Evolutionary conservation across 2,888 invertebrate species (phyloP).

Genomic region (Acanthosepion pharaonis): DNA sequence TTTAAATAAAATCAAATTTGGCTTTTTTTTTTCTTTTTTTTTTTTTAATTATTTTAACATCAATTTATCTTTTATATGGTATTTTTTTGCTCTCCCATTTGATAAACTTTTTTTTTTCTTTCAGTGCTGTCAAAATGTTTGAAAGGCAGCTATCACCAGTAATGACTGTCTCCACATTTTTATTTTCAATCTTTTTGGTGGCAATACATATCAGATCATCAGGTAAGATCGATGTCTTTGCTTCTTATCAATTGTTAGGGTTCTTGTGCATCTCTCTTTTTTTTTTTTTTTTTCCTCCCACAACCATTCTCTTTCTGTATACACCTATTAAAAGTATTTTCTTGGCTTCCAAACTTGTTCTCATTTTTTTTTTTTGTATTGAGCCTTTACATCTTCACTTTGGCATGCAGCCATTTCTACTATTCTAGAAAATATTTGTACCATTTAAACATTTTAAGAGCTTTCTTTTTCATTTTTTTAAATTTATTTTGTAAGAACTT

Average conservation of each 20-base stretch:
- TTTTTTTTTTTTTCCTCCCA: background rate
- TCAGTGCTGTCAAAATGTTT: background rate
- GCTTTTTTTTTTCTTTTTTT: too few relatives aligned
- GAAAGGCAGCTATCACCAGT: background rate
- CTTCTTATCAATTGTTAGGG: background rate
- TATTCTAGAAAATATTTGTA: background rate
- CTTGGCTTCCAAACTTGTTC: background rate
- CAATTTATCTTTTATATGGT: background rate
- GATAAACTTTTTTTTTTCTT: background rate
- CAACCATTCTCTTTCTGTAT: background rate
- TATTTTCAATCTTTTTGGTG: background rate
- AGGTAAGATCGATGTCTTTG: background rate
- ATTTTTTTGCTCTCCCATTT: background rate
- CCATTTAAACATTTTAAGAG: background rate
- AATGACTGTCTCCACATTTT: background rate
- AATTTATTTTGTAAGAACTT: background rate
- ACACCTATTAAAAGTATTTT: background rate
- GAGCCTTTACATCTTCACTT: background rate
- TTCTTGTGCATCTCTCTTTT: background rate
- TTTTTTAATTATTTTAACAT: too few relatives aligned
- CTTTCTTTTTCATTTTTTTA: background rate
- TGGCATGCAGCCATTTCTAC: background rate
- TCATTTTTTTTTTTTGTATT: background rate
- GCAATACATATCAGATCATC: constrained; percentile 14
- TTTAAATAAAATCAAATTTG: too few relatives aligned